A percentile compares a stretch with the other conserved stretches of the same genome.
Conservation (phyloP, 1,140 invertebrate species). For the Drosophila setifemur region DNA sequence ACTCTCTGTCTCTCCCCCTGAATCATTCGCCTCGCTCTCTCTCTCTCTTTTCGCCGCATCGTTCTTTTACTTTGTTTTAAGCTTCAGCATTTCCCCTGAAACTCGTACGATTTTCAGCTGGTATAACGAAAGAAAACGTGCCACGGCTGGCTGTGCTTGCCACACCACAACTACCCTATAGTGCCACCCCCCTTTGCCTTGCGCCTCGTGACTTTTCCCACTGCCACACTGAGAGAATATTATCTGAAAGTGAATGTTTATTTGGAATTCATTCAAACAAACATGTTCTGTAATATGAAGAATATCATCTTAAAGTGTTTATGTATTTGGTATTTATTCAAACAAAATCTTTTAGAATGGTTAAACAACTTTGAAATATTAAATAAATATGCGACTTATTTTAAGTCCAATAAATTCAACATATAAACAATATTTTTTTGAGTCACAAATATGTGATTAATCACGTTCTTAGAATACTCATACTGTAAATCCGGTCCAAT, state of each 20-base stretch:
- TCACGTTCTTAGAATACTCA: too few relatives aligned
- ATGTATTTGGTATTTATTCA: too few relatives aligned
- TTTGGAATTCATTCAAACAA: too few relatives aligned
- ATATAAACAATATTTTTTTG: too few relatives aligned
- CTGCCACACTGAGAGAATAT: background rate
- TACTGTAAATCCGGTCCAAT: too few relatives aligned
- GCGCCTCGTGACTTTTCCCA: constrained; percentile 34
- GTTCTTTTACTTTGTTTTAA: constrained; percentile 50
- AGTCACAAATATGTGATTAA: too few relatives aligned
- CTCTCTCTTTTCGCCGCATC: constrained; percentile 59
- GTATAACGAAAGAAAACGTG: constrained; percentile 76
- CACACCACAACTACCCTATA: constrained; percentile 16
- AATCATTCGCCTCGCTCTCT: background rate
- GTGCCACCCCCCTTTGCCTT: background rate
- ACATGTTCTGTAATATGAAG: too few relatives aligned
- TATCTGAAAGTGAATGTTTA: too few relatives aligned
- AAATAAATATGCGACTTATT: too few relatives aligned
- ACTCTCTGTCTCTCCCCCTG: constrained; percentile 6
- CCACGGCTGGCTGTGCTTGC: constrained; percentile 41
- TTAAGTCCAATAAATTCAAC: too few relatives aligned
- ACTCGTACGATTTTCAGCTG: constrained; percentile 78
- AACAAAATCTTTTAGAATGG: background rate
- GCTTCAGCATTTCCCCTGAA: constrained; percentile 70
- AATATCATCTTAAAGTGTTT: too few relatives aligned
- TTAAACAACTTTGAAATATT: too few relatives aligned